Percentiles rank a stretch among this genome's conserved stretches.
These are phyloP conservation scores for Micrasema longulum DNA, from an alignment of 1,140 invertebrate genomes.

Conservation along the genomic window DNA sequence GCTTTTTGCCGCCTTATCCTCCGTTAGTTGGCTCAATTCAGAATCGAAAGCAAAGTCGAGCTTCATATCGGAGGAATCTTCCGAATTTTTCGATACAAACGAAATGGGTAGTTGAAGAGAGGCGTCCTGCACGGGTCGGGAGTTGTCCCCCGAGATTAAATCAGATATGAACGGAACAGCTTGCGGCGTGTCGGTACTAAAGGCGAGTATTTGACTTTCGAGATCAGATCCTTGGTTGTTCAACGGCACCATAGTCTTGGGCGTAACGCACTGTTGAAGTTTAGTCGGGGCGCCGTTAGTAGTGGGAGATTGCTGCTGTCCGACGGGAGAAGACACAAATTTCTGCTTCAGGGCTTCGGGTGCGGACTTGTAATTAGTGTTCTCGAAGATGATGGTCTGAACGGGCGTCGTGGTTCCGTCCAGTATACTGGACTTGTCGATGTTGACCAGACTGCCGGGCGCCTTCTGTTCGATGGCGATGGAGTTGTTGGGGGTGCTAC, in stretches of 20 bases:
- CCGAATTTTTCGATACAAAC: constrained; percentile 71
- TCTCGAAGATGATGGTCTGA: constrained; percentile 92
- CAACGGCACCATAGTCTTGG: constrained; percentile 57
- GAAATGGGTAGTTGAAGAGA: constrained; percentile 61
- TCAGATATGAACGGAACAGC: constrained; percentile 64
- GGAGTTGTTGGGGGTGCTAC: constrained; percentile 71
- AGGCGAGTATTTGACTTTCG: constrained; percentile 60
- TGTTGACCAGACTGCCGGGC: constrained; percentile 55
- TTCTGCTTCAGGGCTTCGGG: constrained; percentile 73
- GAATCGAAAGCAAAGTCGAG: constrained; percentile 90
- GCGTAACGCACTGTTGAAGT: constrained; percentile 56
- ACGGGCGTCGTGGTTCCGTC: constrained; percentile 82
- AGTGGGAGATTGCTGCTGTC: constrained; percentile 57
- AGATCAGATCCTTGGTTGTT: constrained; percentile 59
- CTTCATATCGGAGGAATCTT: constrained; percentile 90
- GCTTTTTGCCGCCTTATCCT: constrained; percentile 76
- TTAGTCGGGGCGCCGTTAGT: constrained; percentile 40
- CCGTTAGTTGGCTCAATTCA: constrained; percentile 80
- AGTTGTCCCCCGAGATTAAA: constrained; percentile 60
- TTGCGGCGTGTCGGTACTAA: constrained; percentile 62
- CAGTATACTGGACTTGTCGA: constrained; percentile 68
- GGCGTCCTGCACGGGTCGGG: constrained; percentile 54
- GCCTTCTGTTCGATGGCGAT: constrained; percentile 64
- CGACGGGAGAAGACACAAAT: constrained; percentile 67
- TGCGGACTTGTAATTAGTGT: constrained; percentile 86